A percentile compares a stretch with the other conserved stretches of the same genome.
phyloP scores from a whole-genome alignment of 23 tunicate species.

The Oikopleura albicans region DNA sequence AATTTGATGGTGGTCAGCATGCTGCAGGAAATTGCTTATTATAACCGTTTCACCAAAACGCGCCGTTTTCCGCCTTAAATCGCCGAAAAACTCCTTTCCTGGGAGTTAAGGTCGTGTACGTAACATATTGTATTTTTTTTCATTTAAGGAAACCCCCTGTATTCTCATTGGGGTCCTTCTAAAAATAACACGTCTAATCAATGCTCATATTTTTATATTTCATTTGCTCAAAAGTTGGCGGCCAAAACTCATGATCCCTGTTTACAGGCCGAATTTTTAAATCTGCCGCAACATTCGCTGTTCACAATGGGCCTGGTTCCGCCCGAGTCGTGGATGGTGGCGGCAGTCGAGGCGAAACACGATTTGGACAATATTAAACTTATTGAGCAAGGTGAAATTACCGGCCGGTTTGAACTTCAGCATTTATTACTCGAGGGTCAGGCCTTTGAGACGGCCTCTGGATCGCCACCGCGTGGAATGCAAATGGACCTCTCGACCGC shows the following conservation, averaged over 20 bases:
- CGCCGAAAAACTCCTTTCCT: too few relatives aligned
- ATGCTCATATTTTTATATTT: too few relatives aligned
- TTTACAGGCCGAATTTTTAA: slow-evolving; percentile 42
- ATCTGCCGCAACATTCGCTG: slow-evolving; percentile 58
- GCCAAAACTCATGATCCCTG: slow-evolving; percentile 37
- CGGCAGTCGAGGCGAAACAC: slow-evolving; percentile 45
- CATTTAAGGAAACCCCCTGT: too few relatives aligned
- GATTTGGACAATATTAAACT: slow-evolving; percentile 85
- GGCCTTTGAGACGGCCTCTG: slow-evolving; percentile 51
- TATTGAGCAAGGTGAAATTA: slow-evolving; percentile 21
- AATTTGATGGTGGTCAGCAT: too few relatives aligned
- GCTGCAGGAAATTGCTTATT: too few relatives aligned
- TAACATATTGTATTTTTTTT: too few relatives aligned
- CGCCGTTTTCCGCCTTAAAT: too few relatives aligned
- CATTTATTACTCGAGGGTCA: slow-evolving; percentile 86
- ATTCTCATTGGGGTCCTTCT: too few relatives aligned
- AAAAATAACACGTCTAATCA: too few relatives aligned
- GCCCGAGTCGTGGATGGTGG: slow-evolving; percentile 99
- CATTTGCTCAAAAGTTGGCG: slow-evolving; percentile 26
- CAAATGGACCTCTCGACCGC: slow-evolving; percentile 67
- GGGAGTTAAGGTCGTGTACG: too few relatives aligned
- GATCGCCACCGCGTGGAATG: slow-evolving; percentile 75
- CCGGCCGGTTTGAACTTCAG: slow-evolving; percentile 64
- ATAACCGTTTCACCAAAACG: too few relatives aligned
- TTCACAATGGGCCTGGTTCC: slow-evolving; percentile 60